phyloP scores from a whole-genome alignment of 2,113 vertebrate genomes.

The Albula glossodonta region DNA sequence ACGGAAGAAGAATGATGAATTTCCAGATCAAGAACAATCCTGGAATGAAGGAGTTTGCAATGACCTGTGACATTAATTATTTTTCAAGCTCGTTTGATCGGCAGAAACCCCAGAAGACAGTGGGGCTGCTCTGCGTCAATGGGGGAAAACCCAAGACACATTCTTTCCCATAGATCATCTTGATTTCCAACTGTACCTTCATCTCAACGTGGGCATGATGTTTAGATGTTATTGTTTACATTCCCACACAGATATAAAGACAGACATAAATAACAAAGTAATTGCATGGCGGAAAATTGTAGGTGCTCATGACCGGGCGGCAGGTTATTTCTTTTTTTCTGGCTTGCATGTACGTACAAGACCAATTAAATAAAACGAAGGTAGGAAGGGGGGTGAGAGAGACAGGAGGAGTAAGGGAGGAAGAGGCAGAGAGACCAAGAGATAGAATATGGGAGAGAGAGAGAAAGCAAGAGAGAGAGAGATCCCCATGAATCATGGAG shows the following conservation, averaged over 20 bases:
- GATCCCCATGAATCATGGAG: constrained; percentile 57
- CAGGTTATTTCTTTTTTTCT: not conserved
- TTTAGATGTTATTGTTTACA: not conserved
- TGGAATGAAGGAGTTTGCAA: not conserved
- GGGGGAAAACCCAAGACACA: not conserved
- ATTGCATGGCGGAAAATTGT: constrained; percentile 13
- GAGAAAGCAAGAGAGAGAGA: not conserved
- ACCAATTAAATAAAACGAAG: constrained; percentile 26
- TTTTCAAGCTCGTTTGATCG: not conserved
- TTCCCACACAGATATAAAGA: not conserved
- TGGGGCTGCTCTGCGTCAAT: too few species aligned
- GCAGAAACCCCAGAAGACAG: not conserved
- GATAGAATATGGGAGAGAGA: too few species aligned
- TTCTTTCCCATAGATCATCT: not conserved
- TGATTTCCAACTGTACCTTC: not conserved
- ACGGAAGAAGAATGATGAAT: not conserved
- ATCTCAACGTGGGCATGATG: not conserved
- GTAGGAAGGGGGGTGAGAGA: not conserved
- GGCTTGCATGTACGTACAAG: constrained; percentile 30
- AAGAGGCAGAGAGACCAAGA: too few species aligned
- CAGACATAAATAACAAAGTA: constrained; percentile 16
- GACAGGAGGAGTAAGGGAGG: too few species aligned
- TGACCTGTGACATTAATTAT: not conserved
- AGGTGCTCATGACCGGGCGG: not conserved
- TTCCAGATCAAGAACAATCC: not conserved